These are phyloP conservation scores for Brachionus asplanchnoidis DNA, from an alignment of 1,140 invertebrate genomes.

Conservation along the genomic window DNA sequence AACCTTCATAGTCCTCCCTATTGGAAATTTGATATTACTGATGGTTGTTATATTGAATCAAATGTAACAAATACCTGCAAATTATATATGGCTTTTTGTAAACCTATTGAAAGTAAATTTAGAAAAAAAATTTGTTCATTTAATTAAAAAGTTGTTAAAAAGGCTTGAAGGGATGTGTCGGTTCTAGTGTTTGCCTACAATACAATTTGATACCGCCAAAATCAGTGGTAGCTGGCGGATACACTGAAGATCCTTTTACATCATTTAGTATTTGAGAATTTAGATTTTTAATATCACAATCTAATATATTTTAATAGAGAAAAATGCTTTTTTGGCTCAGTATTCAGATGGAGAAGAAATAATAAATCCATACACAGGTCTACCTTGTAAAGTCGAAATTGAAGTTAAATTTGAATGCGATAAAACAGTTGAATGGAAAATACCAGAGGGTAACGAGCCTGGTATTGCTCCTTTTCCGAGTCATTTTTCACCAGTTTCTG, in stretches of 20 bases:
- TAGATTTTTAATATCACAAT: background rate
- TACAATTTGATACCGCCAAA: background rate
- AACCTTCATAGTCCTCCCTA: background rate
- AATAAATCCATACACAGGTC: slow-evolving; percentile 1
- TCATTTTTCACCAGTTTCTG: background rate
- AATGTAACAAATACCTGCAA: background rate
- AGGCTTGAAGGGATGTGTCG: background rate
- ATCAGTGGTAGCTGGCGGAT: slow-evolving; percentile 1
- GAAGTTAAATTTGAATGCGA: slow-evolving; percentile 19
- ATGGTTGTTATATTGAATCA: background rate
- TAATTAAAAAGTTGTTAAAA: background rate
- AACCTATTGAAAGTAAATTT: background rate
- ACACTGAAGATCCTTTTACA: slow-evolving; percentile 26
- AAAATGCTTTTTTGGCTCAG: background rate
- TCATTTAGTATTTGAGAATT: background rate
- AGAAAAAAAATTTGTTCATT: background rate
- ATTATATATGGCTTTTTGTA: slow-evolving; percentile 19
- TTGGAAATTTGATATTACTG: slow-evolving; percentile 1
- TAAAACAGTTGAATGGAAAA: background rate
- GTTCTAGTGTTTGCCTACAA: background rate
- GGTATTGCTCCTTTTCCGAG: background rate
- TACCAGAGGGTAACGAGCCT: background rate
- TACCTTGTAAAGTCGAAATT: background rate
- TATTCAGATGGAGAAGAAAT: background rate
- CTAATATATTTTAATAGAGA: background rate